Conservation (phyloP, 2,888 invertebrate species). For the Iselma pallidipennis region DNA sequence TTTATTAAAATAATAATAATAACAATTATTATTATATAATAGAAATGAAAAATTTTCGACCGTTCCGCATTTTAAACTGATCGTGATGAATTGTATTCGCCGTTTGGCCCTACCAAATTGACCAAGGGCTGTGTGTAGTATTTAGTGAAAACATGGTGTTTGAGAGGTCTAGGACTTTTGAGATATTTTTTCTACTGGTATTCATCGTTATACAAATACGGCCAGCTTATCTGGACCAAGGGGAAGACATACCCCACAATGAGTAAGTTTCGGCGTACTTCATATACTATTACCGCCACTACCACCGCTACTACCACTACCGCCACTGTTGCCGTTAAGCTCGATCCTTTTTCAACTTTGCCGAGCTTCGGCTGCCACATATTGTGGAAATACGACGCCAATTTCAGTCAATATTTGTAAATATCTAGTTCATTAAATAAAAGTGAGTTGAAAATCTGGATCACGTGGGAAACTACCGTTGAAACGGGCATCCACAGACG, state of each 20-base stretch:
- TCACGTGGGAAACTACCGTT: slow-evolving; percentile 22
- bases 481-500: slow-evolving; percentile 18
- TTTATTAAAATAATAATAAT: background rate
- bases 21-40: slow-evolving; percentile 1
- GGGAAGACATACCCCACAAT: slow-evolving; percentile 88
- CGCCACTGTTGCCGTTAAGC: slow-evolving; percentile 5
- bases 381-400: background rate
- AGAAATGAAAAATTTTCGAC: background rate
- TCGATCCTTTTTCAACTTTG: slow-evolving; percentile 22
- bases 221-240: slow-evolving; percentile 69
- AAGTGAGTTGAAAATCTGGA: slow-evolving; percentile 13
- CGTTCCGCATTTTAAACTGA: slow-evolving; percentile 11
- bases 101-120: slow-evolving; percentile 32
- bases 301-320: background rate
- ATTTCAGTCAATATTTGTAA: background rate
- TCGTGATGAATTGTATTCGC: slow-evolving; percentile 13
- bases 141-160: slow-evolving; percentile 45
- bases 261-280: slow-evolving; percentile 67
- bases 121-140: slow-evolving; percentile 33
- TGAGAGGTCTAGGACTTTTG: slow-evolving; percentile 29
- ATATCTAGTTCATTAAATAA: slow-evolving; percentile 12
- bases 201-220: slow-evolving; percentile 52
- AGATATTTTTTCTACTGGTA: slow-evolving; percentile 33
- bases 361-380: slow-evolving; percentile 16
- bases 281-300: slow-evolving; percentile 22